Base-by-base conservation (phyloP, 2,797 vertebrate genomes). In the Apodemus agrarius region DNA sequence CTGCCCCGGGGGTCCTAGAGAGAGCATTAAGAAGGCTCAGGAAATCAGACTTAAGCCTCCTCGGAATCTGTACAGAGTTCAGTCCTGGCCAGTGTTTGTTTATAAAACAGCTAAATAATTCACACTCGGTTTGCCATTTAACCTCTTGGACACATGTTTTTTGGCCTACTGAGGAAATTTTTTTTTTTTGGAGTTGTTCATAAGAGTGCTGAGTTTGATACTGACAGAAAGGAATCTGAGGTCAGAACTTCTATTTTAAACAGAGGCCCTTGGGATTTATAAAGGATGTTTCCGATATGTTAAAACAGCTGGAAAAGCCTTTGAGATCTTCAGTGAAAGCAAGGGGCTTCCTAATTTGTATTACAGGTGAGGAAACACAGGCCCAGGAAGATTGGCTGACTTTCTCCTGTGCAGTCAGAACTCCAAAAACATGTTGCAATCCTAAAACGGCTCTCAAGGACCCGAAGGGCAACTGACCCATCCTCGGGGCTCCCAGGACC, bases 231-330 rank as follows among this genome's bases (percentile, higher is more conserved):
- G 87, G 96, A 97, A 97, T 97, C 75, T 86, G 84, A 92, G 92
- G 96, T 98, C 93, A 97, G 95, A 96, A 88, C 79, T 93, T 96
- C 92, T 96, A 88, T 96, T 97, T 98, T 97, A 97, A 97, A 95
- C 86, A 79, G 61, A 81, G 93, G 95, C 96, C 89, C 94, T 88
- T 67, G 96, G 96, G 96, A 95, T 97, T 98, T 96, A 96, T 94
- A 81, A 98, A 98, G 96, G 97, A 98, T 98, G 96, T 97, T 97
- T 97, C 95, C 11, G 80, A 97, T 96, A 96, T 89, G 89, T 88
- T 93, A 92, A 94, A 97, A 95, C 96, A 98, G 94, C 95, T 97
- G 96, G 96, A 91, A 95, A 94, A 95, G 93, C 1, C 96, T 97
- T 76, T 95, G 96, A 96, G 91, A 90, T 72, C 74, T 65, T 52